These are phyloP conservation scores for Ammospiza caudacuta DNA, from an alignment of 2,113 vertebrate genomes.

Conservation along the genomic window DNA sequence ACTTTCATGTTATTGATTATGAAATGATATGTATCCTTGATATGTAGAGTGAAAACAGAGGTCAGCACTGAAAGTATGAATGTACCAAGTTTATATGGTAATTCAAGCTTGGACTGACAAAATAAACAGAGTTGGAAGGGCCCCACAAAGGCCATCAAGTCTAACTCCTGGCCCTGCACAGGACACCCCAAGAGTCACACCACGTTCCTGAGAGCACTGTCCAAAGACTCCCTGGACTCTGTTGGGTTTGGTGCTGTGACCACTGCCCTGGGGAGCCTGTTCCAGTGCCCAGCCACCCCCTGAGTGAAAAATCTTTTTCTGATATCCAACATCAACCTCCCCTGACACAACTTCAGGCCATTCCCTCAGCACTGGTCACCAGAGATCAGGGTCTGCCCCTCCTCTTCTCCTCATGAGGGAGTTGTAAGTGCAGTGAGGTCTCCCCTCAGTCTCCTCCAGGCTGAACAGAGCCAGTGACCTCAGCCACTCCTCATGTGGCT, in stretches of 20 bases:
- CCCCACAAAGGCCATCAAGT: background rate
- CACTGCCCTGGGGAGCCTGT: background rate
- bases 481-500: rapidly evolving
- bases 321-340: background rate
- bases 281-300: background rate
- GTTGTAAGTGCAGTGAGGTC: background rate
- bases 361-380: background rate
- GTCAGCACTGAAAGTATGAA: background rate
- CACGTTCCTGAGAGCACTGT: background rate
- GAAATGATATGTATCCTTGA: background rate
- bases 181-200: background rate
- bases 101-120: background rate
- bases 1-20: background rate
- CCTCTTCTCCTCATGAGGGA: background rate
- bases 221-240: background rate
- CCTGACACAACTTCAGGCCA: background rate
- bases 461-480: background rate
- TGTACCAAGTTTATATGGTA: background rate
- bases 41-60: background rate
- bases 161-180: background rate
- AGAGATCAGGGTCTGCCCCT: background rate
- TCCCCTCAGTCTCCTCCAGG: background rate
- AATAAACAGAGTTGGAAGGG: background rate
- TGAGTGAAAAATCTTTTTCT: background rate
- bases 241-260: background rate